These are phyloP conservation scores for Mustela nigripes DNA, from an alignment of 2,113 vertebrate species.

Conservation along the genomic window DNA sequence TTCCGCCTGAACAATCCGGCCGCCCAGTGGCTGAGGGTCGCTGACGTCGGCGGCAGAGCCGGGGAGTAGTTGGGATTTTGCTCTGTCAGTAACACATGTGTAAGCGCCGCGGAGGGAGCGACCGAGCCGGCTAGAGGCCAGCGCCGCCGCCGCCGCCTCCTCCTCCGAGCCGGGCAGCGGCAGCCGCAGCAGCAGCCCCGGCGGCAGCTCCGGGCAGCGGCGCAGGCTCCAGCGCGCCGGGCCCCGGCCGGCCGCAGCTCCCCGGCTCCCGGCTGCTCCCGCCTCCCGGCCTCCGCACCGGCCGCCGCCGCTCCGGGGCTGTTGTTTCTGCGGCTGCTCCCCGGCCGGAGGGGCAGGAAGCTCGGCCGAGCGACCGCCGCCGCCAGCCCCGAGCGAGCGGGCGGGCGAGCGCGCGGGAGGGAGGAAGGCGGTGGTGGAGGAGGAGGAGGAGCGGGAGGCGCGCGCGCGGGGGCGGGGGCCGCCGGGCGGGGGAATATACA, in stretches of 20 bases:
- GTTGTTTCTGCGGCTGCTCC: constrained; percentile 21
- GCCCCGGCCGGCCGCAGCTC: constrained; percentile 17
- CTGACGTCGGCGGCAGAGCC: constrained; percentile 90
- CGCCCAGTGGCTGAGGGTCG: constrained; percentile 90
- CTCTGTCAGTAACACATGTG: constrained; percentile 98
- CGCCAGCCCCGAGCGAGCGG: constrained; percentile 49
- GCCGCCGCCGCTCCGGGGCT: constrained; percentile 12
- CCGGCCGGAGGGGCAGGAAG: constrained; percentile 56
- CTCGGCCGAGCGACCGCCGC: constrained; percentile 61
- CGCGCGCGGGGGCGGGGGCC: constrained; percentile 62
- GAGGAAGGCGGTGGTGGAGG: constrained; percentile 71
- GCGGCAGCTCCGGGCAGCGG: constrained; percentile 44
- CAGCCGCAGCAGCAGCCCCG: constrained; percentile 48
- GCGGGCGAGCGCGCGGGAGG: constrained; percentile 62
- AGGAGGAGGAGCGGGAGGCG: constrained; percentile 69
- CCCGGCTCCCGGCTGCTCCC: constrained; percentile 20
- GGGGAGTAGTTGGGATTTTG: constrained; percentile 92
- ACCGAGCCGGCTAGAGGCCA: constrained; percentile 79
- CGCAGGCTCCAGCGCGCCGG: constrained; percentile 23
- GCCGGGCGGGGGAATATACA: constrained; percentile 79
- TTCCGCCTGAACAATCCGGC: constrained; percentile 91
- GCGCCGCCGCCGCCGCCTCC: constrained; percentile 69
- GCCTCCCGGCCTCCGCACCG: constrained; percentile 45
- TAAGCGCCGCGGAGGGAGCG: constrained; percentile 72
- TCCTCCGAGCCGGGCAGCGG: constrained; percentile 71